Evolutionary conservation across 2,888 invertebrate genomes (phyloP).

Genomic region (Halictus ligatus): DNA sequence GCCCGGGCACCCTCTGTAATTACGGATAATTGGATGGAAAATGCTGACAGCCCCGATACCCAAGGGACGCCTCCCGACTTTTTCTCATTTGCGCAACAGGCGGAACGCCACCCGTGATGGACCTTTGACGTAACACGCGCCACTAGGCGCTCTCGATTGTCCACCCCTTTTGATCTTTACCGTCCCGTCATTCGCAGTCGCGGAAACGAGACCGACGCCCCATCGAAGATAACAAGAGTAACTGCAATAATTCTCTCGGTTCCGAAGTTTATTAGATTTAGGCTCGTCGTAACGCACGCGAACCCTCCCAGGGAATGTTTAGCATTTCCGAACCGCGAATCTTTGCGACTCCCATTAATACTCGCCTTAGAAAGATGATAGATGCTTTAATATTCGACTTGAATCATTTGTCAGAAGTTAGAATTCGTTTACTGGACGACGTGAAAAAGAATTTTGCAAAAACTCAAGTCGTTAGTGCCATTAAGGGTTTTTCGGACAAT

Average conservation of each 20-base stretch:
- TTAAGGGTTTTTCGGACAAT: no score
- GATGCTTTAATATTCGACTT: no score
- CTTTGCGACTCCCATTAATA: background rate
- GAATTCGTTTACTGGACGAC: background rate
- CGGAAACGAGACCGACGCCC: constrained; percentile 15
- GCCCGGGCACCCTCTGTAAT: constrained; percentile 72
- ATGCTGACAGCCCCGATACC: constrained; percentile 67
- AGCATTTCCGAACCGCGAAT: background rate
- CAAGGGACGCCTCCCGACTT: constrained; percentile 43
- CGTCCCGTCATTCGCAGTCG: constrained; percentile 30
- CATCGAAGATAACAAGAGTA: constrained; percentile 14
- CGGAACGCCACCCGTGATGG: constrained; percentile 44
- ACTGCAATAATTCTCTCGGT: background rate
- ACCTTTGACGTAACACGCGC: constrained; percentile 57
- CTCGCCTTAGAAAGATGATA: background rate
- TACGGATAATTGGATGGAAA: constrained; percentile 81
- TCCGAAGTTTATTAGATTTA: constrained; percentile 1
- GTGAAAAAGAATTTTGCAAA: background rate
- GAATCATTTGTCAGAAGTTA: background rate
- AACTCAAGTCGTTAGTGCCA: no score
- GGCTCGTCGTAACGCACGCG: background rate
- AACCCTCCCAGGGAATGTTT: background rate
- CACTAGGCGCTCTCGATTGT: background rate
- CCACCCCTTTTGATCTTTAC: constrained; percentile 19
- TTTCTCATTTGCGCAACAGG: constrained; percentile 58